A percentile compares a stretch with the other conserved stretches of the same genome.
Evolutionary conservation across 1,140 invertebrate species (phyloP).

Genomic region (Neuroterus valhalla): DNA sequence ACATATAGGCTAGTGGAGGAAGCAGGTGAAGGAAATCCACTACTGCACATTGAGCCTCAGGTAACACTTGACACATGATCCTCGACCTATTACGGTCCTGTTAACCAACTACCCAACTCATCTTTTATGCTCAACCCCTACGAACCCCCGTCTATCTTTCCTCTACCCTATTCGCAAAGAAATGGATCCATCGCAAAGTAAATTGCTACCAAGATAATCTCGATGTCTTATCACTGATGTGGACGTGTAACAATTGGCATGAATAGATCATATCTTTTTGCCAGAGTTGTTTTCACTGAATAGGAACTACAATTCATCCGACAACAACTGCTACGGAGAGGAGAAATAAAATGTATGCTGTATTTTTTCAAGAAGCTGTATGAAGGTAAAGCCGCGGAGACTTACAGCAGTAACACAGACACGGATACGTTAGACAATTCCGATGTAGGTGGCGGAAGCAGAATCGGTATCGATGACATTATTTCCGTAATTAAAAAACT

Average conservation of each 20-base stretch:
- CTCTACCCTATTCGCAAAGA: conserved; percentile 3
- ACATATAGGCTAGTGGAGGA: background rate
- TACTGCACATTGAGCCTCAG: conserved; percentile 12
- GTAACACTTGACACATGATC: conserved; percentile 17
- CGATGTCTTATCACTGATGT: background rate
- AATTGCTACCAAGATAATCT: conserved; percentile 5
- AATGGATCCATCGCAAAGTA: conserved; percentile 19
- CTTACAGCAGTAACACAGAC: no score
- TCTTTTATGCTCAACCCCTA: background rate
- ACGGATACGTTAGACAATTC: no score
- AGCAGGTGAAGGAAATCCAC: conserved; percentile 5
- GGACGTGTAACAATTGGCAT: background rate
- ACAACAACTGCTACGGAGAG: no score
- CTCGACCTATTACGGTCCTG: conserved; percentile 18
- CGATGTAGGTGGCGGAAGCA: no score
- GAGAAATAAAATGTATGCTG: no score
- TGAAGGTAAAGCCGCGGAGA: no score
- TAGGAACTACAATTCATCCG: no score
- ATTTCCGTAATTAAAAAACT: no score
- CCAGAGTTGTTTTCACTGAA: background rate
- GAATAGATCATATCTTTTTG: background rate
- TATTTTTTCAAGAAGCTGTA: no score
- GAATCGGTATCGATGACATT: no score
- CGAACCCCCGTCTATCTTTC: conserved; percentile 11
- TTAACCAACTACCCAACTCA: conserved; percentile 6